These are phyloP conservation scores for Fistularia commersonii DNA, from an alignment of 2,797 vertebrate genomes.

Conservation along the genomic window DNA sequence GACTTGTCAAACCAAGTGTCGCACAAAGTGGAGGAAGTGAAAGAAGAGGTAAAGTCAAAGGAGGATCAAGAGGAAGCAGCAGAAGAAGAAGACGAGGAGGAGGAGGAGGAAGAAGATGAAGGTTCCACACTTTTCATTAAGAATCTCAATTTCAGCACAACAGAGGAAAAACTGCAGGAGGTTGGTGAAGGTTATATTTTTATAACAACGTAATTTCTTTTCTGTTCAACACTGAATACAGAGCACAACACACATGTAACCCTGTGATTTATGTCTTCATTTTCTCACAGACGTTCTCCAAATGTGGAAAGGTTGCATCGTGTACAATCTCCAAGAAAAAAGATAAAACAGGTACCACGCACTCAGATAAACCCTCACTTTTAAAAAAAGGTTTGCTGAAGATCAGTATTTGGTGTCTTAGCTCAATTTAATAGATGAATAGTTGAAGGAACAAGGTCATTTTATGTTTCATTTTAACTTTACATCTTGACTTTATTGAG, in stretches of 20 bases:
- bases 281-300: constrained; percentile 83
- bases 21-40: constrained; percentile 43
- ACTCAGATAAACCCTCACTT: background rate
- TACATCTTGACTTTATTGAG: too few species aligned
- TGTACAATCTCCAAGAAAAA: constrained; percentile 93
- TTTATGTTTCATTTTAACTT: too few species aligned
- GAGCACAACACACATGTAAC: background rate
- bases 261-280: constrained; percentile 1
- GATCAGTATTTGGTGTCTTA: too few species aligned
- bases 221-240: background rate
- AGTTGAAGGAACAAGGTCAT: too few species aligned
- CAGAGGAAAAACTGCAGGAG: constrained; percentile 82
- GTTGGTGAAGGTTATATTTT: constrained; percentile 55
- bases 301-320: constrained; percentile 83
- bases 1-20: constrained; percentile 10
- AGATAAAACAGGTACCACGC: constrained; percentile 83
- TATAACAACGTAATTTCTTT: too few species aligned
- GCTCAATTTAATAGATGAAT: too few species aligned
- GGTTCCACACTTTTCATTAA: constrained; percentile 95
- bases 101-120: constrained; percentile 79
- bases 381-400: background rate
- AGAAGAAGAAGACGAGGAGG: constrained; percentile 60
- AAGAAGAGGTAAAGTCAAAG: constrained; percentile 54
- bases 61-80: constrained; percentile 74
- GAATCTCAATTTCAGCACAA: constrained; percentile 90